Percentiles rank a stretch among this genome's conserved stretches.
Conservation (phyloP, 2,888 invertebrate genomes). For the Lasioglossum oenotherae region DNA sequence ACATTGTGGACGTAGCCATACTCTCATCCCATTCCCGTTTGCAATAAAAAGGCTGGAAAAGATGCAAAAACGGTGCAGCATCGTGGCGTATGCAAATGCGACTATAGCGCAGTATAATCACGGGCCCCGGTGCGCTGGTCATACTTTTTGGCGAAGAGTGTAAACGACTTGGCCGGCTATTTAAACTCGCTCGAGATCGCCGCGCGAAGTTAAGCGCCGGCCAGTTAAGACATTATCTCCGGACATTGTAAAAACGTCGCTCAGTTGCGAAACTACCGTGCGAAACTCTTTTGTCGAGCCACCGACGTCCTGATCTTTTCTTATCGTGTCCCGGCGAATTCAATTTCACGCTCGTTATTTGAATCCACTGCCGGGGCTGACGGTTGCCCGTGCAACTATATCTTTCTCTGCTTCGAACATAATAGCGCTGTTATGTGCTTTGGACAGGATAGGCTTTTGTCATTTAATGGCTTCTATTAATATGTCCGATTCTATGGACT, state of each 20-base stretch:
- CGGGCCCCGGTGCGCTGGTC: slow-evolving; percentile 47
- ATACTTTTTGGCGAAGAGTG: slow-evolving; percentile 68
- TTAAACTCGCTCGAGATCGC: slow-evolving; percentile 69
- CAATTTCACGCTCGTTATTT: slow-evolving; percentile 54
- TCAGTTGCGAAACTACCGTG: slow-evolving; percentile 55
- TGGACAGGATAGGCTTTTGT: background rate
- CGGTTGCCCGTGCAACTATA: background rate
- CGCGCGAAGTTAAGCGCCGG: slow-evolving; percentile 58
- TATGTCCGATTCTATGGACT: background rate
- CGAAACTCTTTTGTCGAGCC: slow-evolving; percentile 21
- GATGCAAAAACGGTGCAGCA: slow-evolving; percentile 32
- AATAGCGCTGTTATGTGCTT: background rate
- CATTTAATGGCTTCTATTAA: slow-evolving; percentile 1
- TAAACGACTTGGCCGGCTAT: slow-evolving; percentile 66
- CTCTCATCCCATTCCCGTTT: background rate
- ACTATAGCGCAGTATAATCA: slow-evolving; percentile 57
- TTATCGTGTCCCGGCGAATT: slow-evolving; percentile 56
- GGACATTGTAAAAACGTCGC: slow-evolving; percentile 61
- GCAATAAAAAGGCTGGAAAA: background rate
- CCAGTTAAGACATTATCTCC: slow-evolving; percentile 72
- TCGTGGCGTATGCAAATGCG: slow-evolving; percentile 59
- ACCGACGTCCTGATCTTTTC: slow-evolving; percentile 32
- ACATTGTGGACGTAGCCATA: background rate
- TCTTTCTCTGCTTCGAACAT: background rate
- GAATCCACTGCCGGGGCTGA: slow-evolving; percentile 10